Conservation (phyloP, 2,888 invertebrate genomes). For the Acronicta psi region DNA sequence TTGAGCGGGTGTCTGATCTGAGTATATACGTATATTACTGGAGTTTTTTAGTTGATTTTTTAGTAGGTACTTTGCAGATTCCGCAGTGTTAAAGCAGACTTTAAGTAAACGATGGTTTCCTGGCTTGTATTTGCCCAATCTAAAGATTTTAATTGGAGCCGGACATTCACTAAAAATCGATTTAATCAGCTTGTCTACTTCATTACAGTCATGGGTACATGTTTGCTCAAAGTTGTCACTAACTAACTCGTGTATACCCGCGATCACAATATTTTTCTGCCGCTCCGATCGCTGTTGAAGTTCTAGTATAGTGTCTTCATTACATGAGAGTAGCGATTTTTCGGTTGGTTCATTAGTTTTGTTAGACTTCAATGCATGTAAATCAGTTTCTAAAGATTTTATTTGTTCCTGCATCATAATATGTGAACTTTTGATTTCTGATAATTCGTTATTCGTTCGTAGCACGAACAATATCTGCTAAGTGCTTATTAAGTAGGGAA, state of each 20-base stretch:
- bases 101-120: neutral
- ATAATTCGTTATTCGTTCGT: neutral
- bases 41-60: neutral
- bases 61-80: neutral
- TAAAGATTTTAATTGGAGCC: neutral
- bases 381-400: neutral
- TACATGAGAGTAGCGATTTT: neutral
- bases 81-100: too few species aligned
- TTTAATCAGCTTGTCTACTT: neutral
- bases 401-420: neutral
- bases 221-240: neutral
- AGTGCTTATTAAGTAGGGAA: conserved; percentile 61
- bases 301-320: neutral
- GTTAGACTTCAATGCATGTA: neutral
- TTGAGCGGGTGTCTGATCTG: neutral
- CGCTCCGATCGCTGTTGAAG: neutral
- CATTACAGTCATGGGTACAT: neutral
- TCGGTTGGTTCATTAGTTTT: neutral
- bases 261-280: neutral
- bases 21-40: neutral
- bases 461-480: conserved; percentile 52
- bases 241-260: neutral
- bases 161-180: neutral
- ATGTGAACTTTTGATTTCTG: neutral
- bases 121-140: neutral